Evolutionary conservation across 2,888 invertebrate genomes (phyloP), one percentile per base, ranked within the genome.

Genomic region (Ophioninae sp.): DNA sequence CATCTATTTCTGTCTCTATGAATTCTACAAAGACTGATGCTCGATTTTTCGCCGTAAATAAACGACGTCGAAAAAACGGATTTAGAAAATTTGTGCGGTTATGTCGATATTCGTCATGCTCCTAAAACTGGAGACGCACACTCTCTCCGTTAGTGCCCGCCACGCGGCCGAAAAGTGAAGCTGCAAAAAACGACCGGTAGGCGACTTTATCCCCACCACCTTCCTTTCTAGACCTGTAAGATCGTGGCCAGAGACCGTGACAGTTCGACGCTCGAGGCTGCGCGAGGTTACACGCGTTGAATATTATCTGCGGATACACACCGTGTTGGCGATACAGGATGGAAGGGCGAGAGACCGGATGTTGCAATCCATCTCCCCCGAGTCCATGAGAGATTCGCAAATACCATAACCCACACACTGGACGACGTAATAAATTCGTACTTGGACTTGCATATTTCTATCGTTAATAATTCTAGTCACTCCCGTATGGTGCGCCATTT

Each of bases 381-480:
- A 13, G 44, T 13, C 44, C 13, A 51, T 51, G 51, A 51, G 17
- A 51, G 10, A 10, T 17, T 13, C 51, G 51, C 51, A 51, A 51
- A 51, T 51, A 51, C 17, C 8, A 44, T 44, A 51, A 51, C 30
- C 30, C 51, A 17, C 51, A 51, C 17, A 17, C 51, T 17, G 13
- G 51, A 17, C 51, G 10, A 65, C 51, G 68, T 51, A 23, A 68
- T 51, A 68, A 68, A 23, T 7, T 23, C n/a, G n/a, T 56, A 68
- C 51, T 51, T 22, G 22, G 41, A 23, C 30, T n/a, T 56, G n/a
- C 23, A 37, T 56, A 56, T 56, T 30, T 30, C 56, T 51, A 3
- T 56, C 56, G 56, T 69, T 69, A 56, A 69, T 69, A 56, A 56
- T 56, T 69, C 69, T 56, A 69, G 37, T 37, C 73, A 44, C 61